Evolutionary conservation across 1,140 invertebrate species (phyloP).

Genomic region (Ruditapes philippinarum): DNA sequence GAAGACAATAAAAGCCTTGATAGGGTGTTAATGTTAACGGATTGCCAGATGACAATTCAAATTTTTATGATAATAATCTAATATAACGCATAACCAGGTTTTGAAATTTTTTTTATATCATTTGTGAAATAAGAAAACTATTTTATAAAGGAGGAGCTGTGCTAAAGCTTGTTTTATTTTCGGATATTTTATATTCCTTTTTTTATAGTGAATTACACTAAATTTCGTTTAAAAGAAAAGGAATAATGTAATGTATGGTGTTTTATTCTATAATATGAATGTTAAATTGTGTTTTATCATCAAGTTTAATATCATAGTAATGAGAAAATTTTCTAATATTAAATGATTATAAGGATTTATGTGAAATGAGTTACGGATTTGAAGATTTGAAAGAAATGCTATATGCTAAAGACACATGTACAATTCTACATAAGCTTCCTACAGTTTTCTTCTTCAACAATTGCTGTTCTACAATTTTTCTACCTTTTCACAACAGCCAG

Average conservation of each 20-base stretch:
- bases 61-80: constrained; percentile 1
- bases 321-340: too few relatives aligned
- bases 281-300: too few relatives aligned
- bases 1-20: neutral
- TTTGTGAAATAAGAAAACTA: neutral
- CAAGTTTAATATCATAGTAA: too few relatives aligned
- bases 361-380: neutral
- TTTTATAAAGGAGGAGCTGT: neutral
- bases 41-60: constrained; percentile 10
- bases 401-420: too few relatives aligned
- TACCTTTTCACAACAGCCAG: too few relatives aligned
- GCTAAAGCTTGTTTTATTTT: neutral
- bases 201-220: neutral
- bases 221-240: too few relatives aligned
- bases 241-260: too few relatives aligned
- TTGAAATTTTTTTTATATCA: neutral
- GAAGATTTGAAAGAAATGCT: constrained; percentile 14
- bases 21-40: constrained; percentile 20
- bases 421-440: too few relatives aligned
- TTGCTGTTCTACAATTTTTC: too few relatives aligned
- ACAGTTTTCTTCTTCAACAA: too few relatives aligned
- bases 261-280: too few relatives aligned
- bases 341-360: too few relatives aligned
- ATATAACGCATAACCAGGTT: neutral
- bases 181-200: neutral